These are phyloP conservation scores for Trichopria drosophilae DNA, from an alignment of 2,888 invertebrate genomes.

Conservation along the genomic window DNA sequence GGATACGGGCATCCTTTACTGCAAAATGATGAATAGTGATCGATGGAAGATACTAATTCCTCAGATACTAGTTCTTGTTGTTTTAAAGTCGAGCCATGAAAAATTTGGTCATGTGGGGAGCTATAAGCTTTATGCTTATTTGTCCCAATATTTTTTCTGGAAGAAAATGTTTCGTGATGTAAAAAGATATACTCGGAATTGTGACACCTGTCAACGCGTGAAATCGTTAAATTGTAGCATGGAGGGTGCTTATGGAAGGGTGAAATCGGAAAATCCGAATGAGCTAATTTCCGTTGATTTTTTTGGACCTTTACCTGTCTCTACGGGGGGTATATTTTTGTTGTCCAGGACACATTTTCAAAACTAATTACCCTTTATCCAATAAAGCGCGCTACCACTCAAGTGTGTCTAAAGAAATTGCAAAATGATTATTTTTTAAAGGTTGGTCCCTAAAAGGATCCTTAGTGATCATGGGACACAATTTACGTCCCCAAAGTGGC, in stretches of 20 bases:
- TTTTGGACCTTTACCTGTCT: not conserved
- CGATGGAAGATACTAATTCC: not conserved
- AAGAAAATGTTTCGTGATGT: not conserved
- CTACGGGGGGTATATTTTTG: not conserved
- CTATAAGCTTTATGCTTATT: not conserved
- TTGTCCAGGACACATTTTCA: not conserved
- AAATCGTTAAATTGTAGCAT: not conserved
- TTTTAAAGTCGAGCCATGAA: not conserved
- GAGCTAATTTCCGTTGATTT: not conserved
- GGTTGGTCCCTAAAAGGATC: not conserved
- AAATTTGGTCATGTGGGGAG: not conserved
- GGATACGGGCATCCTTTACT: not conserved
- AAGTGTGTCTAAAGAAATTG: not conserved
- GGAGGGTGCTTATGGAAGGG: not conserved
- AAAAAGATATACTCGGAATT: not conserved
- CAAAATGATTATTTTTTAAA: slow-evolving; percentile 3
- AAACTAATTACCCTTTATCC: not conserved
- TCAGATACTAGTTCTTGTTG: not conserved
- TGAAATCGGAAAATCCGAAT: not conserved
- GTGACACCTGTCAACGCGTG: too few species aligned
- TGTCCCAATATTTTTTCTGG: not conserved
- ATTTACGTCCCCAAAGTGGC: not conserved
- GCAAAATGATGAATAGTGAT: not conserved
- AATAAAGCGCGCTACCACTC: not conserved
- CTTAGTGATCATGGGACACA: slow-evolving; percentile 22